Evolutionary conservation across 2,888 invertebrate species (phyloP), one percentile per base, ranked within the genome.

Genomic region (Hydrotaea diabolus): DNA sequence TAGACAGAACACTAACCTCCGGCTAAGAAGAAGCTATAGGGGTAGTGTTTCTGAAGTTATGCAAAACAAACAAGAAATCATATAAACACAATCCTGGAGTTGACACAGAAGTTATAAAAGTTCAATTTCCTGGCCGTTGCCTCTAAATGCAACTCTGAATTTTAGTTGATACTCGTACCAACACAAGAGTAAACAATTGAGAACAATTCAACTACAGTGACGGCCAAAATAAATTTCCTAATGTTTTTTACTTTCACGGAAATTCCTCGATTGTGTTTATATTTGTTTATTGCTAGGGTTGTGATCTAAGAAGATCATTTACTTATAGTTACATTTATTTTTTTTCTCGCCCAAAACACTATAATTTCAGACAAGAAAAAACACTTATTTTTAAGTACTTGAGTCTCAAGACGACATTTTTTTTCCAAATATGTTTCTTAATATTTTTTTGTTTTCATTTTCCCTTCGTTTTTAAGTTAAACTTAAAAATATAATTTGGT

Each of bases 301-400:
- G 83, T 85, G 86, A 86, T 72, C 69, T 15, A 26, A 76, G 62
- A 71, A 76, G 53, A 86, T 83, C 75, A 74, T 78, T 79, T 81
- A 85, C 83, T 85, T 77, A 82, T 76, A 82, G 77, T 26, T 26
- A 75, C 66, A 82, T 26, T 43, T 15, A 21, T 17, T 26, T 43
- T 8, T 75, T n/a, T 77, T 73, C 64, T 64, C 49, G 3, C 31
- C 2, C 7, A 31, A 31, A 62, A 64, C 71, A 74, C 23, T 75
- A 19, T 74, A 75, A 71, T 79, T 78, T 75, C 49, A 53, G 31
- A 85, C 80, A 4, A 31, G 31, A 31, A 4, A 7, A 4, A 79
- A 83, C 83, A 84, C 83, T 84, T 83, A 83, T 84, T 84, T 78
- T 76, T 84, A 80, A 86, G 80, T 82, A 86, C 86, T 53, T 82